Evolutionary conservation across 2,797 vertebrate species (phyloP).

Genomic region (Brachyrhaphis roseni): DNA sequence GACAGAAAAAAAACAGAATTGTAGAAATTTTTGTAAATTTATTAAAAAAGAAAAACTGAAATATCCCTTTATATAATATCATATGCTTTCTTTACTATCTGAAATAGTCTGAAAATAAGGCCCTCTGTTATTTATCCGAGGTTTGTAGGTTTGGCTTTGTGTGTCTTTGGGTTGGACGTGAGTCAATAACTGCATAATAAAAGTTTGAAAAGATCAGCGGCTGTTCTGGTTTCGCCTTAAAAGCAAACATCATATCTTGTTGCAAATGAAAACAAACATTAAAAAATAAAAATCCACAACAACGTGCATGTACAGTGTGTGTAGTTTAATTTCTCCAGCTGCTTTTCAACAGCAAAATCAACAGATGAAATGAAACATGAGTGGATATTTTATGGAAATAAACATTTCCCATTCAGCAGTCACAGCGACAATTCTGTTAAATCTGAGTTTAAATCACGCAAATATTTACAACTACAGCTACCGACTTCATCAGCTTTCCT

Average conservation of each 20-base stretch:
- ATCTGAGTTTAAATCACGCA: neutral
- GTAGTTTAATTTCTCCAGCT: neutral
- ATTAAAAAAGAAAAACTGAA: too few relatives aligned
- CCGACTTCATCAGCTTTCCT: neutral
- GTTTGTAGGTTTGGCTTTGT: neutral
- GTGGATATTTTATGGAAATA: neutral
- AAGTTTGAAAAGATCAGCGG: neutral
- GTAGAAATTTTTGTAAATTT: too few relatives aligned
- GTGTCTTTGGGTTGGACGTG: neutral
- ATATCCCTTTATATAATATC: too few relatives aligned
- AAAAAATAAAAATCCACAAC: neutral
- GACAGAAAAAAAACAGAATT: too few relatives aligned
- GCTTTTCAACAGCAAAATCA: neutral
- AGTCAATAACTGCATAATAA: neutral
- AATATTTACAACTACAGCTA: neutral
- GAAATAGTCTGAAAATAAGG: neutral
- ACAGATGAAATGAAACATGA: neutral
- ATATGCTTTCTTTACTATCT: neutral
- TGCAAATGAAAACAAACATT: neutral
- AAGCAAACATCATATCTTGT: neutral
- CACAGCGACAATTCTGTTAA: neutral
- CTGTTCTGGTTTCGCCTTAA: neutral
- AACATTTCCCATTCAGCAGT: neutral
- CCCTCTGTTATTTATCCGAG: too few relatives aligned
- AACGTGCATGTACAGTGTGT: neutral